Evolutionary conservation across 2,797 vertebrate genomes (phyloP).

Genomic region (Petrocephalus schoutedeni): DNA sequence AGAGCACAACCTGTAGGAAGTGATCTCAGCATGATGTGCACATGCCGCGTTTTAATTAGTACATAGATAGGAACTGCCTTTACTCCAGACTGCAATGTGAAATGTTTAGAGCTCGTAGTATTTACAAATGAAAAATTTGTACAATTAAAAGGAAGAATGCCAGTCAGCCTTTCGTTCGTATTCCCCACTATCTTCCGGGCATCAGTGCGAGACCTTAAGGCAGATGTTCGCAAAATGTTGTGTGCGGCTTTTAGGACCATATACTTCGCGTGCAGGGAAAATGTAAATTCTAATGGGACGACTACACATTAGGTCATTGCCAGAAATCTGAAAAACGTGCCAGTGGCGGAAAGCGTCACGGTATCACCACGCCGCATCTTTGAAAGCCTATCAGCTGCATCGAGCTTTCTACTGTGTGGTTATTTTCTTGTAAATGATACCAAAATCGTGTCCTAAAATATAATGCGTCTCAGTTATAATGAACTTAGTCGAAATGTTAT

Average conservation of each 20-base stretch:
- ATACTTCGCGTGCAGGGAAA: not conserved
- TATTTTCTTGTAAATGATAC: not conserved
- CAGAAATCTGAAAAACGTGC: not conserved
- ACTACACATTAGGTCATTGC: not conserved
- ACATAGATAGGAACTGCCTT: not conserved
- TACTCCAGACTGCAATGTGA: not conserved
- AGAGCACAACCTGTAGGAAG: conserved; percentile 30
- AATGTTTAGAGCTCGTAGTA: not conserved
- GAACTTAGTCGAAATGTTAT: not conserved
- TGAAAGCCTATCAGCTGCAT: not conserved
- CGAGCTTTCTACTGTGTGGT: not conserved
- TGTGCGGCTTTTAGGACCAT: not conserved
- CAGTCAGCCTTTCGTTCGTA: not conserved
- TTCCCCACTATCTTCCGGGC: not conserved
- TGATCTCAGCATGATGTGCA: conserved; percentile 27
- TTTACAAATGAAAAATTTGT: not conserved
- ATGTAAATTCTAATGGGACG: not conserved
- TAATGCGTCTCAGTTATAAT: not conserved
- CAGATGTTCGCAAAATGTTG: not conserved
- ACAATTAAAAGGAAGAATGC: not conserved
- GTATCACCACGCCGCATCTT: not conserved
- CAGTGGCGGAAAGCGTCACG: not conserved
- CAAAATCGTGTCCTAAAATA: not conserved
- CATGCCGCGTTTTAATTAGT: conserved; percentile 30
- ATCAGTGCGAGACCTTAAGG: not conserved